A percentile compares a stretch with the other conserved stretches of the same genome.
These are phyloP conservation scores for Synanthedon myopaeformis DNA, from an alignment of 2,888 invertebrate species.

Conservation along the genomic window DNA sequence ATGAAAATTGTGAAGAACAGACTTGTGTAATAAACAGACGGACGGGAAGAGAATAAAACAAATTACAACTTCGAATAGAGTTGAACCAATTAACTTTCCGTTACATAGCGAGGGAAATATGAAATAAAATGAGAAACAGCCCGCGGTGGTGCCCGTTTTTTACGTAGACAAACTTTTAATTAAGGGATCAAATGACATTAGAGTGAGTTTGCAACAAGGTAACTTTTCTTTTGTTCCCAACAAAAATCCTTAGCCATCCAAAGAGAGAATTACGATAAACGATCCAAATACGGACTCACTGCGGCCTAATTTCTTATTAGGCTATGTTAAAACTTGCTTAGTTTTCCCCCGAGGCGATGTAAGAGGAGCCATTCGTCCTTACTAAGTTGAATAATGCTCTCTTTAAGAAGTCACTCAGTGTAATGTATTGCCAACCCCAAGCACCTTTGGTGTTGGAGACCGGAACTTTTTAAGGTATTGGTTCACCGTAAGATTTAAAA, in stretches of 20 bases:
- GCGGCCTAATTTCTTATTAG: constrained; percentile 14
- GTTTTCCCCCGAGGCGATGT: constrained; percentile 14
- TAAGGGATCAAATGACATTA: constrained; percentile 69
- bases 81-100: constrained; percentile 67
- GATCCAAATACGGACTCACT: constrained; percentile 18
- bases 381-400: neutral
- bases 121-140: constrained; percentile 65
- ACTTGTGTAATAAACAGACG: constrained; percentile 53
- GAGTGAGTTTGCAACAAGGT: constrained; percentile 54
- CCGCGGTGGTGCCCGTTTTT: constrained; percentile 43
- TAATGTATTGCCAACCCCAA: neutral
- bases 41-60: constrained; percentile 52
- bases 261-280: constrained; percentile 22
- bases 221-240: constrained; percentile 48
- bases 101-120: constrained; percentile 61
- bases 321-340: constrained; percentile 28
- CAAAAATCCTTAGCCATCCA: constrained; percentile 28
- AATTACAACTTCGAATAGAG: constrained; percentile 63
- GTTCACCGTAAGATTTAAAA: neutral
- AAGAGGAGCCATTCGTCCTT: constrained; percentile 10
- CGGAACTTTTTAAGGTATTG: neutral
- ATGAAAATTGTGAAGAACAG: constrained; percentile 39
- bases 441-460: neutral
- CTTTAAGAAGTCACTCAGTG: neutral
- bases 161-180: constrained; percentile 62